phyloP scores from a whole-genome alignment of 2,797 vertebrate species.

The Acipenser oxyrinchus region DNA sequence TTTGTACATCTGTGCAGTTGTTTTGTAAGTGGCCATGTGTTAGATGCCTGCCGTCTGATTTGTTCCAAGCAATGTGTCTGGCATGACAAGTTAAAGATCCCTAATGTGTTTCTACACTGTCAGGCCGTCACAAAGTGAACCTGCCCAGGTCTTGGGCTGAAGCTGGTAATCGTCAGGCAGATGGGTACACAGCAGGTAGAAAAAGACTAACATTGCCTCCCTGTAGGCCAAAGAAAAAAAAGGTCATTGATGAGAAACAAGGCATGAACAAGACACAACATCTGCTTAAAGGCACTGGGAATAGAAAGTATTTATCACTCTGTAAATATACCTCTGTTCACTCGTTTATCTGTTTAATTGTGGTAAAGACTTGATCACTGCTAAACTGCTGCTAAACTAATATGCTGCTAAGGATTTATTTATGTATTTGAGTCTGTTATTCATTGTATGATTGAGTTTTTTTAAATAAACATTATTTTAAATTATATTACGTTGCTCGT shows the following conservation, averaged over 20 bases:
- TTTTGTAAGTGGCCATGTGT: background rate
- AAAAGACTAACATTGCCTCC: slow-evolving; percentile 36
- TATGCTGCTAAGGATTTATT: too few species aligned
- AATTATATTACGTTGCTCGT: too few species aligned
- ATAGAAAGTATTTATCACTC: slow-evolving; percentile 28
- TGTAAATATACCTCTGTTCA: slow-evolving; percentile 32
- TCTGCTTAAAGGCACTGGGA: slow-evolving; percentile 28
- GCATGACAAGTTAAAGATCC: slow-evolving; percentile 51
- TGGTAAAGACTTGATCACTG: slow-evolving; percentile 29
- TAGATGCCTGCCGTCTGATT: slow-evolving; percentile 12
- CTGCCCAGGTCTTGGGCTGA: slow-evolving; percentile 16
- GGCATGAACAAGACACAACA: slow-evolving; percentile 23
- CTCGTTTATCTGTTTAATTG: slow-evolving; percentile 53
- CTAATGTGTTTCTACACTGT: slow-evolving; percentile 31
- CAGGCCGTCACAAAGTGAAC: slow-evolving; percentile 14
- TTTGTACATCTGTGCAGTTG: background rate
- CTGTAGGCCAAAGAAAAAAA: slow-evolving; percentile 38
- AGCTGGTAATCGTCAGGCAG: slow-evolving; percentile 31
- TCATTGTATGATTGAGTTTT: too few species aligned
- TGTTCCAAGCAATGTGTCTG: slow-evolving; percentile 32
- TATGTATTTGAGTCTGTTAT: too few species aligned
- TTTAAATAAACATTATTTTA: too few species aligned
- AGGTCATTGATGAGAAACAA: slow-evolving; percentile 35
- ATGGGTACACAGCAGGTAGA: slow-evolving; percentile 45
- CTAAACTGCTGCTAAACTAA: too few species aligned